Evolutionary conservation across 2,888 invertebrate genomes (phyloP).

Genomic region (Caenorhabditis sp.): DNA sequence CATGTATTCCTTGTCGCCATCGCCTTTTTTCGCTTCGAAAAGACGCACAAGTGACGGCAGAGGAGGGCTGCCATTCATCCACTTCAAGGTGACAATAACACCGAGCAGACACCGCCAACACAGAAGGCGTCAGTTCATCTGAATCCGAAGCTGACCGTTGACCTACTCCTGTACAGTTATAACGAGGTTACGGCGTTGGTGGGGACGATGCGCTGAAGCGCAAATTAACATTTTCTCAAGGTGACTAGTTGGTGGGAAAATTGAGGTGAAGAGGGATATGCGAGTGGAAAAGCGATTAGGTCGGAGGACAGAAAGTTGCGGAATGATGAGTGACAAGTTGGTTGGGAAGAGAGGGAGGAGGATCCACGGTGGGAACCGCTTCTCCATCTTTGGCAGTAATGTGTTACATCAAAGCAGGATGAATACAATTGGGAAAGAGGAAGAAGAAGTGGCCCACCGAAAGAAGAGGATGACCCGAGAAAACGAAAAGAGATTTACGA

Average conservation of each 20-base stretch:
- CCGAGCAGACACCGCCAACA: background rate
- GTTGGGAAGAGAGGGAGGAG: background rate
- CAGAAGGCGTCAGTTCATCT: constrained; percentile 4
- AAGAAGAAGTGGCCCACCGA: constrained; percentile 1
- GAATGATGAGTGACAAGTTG: constrained; percentile 1
- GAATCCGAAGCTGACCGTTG: constrained; percentile 6
- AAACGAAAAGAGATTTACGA: constrained; percentile 42
- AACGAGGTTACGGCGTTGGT: constrained; percentile 19
- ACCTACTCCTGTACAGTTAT: constrained; percentile 42
- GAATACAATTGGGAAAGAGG: constrained; percentile 1
- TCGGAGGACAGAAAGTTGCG: constrained; percentile 3
- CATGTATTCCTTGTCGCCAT: constrained; percentile 49
- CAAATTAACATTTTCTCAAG: constrained; percentile 52
- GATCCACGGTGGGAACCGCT: background rate
- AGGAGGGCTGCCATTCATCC: constrained; percentile 37
- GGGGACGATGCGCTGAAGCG: constrained; percentile 35
- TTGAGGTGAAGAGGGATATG: background rate
- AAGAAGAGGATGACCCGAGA: constrained; percentile 26
- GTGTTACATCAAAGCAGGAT: constrained; percentile 24
- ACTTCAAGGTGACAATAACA: constrained; percentile 32
- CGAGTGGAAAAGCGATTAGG: background rate
- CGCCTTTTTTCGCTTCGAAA: constrained; percentile 5
- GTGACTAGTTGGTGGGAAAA: constrained; percentile 33
- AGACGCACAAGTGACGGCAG: background rate
- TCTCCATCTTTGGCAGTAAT: no score